phyloP scores from a whole-genome alignment of 2,113 vertebrate genomes.

The Alces alces region DNA sequence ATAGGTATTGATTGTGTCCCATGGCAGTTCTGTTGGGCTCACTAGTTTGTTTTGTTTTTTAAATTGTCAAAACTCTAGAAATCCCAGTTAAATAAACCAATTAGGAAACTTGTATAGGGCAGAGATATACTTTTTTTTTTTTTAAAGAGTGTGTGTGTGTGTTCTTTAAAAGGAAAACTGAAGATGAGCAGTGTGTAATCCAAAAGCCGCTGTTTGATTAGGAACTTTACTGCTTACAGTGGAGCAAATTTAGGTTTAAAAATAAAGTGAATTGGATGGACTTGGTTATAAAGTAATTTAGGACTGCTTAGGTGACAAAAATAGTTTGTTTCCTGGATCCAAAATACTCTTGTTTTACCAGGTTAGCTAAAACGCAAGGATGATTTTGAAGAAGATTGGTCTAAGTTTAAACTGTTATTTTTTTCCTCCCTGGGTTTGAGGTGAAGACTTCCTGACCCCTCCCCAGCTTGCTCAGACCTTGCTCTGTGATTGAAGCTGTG shows the following conservation, averaged over 20 bases:
- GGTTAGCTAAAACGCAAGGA: not conserved
- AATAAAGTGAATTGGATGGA: not conserved
- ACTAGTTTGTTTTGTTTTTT: not conserved
- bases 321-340: constrained; percentile 18
- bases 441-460: not conserved
- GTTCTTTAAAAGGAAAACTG: not conserved
- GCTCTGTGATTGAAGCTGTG: constrained; percentile 31
- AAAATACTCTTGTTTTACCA: constrained; percentile 41
- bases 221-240: not conserved
- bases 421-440: constrained; percentile 32
- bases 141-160: not conserved
- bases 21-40: not conserved
- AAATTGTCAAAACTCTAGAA: not conserved
- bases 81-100: not conserved
- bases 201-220: not conserved
- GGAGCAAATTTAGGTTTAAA: constrained; percentile 29
- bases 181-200: not conserved
- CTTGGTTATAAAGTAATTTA: constrained; percentile 17
- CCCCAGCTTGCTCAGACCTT: constrained; percentile 61
- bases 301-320: not conserved
- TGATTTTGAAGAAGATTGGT: constrained; percentile 58
- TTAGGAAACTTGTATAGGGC: not conserved
- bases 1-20: not conserved
- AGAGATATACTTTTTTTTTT: not conserved
- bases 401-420: constrained; percentile 60